Evolutionary conservation across 2,797 vertebrate species (phyloP).

Genomic region (Myotis planiceps): DNA sequence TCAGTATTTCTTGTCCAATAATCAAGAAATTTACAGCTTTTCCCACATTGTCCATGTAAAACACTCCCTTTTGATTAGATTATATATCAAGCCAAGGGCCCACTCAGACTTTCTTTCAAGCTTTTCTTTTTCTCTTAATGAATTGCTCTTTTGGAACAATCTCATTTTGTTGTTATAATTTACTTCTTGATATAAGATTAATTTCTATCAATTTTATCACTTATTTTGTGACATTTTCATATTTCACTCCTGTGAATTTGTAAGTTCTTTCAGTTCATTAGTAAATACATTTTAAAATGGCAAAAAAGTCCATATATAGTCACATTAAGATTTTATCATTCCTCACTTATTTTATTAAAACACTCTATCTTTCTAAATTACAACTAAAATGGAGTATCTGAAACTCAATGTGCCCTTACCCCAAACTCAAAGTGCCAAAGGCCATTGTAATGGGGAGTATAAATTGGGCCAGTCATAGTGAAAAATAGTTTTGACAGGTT

Average conservation of each 20-base stretch:
- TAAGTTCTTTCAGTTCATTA: neutral
- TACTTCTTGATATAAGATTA: neutral
- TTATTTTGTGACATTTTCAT: neutral
- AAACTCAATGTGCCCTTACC: neutral
- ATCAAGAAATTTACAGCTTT: neutral
- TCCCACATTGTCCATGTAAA: neutral
- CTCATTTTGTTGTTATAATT: neutral
- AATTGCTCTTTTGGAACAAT: neutral
- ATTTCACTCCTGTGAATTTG: neutral
- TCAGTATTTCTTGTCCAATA: neutral
- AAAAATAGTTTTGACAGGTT: neutral
- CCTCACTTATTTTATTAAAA: neutral
- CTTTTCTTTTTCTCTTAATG: neutral
- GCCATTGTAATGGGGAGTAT: neutral
- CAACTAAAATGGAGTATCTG: neutral
- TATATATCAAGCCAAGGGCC: neutral
- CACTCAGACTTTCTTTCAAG: neutral
- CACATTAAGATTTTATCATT: neutral
- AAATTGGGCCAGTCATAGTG: neutral
- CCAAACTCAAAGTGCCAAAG: neutral
- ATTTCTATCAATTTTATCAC: neutral
- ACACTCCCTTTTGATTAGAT: neutral
- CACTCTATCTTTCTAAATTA: neutral
- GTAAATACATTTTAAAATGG: neutral
- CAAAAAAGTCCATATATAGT: neutral